These are phyloP conservation scores for Leucoma salicis DNA, from an alignment of 2,888 invertebrate genomes.

Conservation along the genomic window DNA sequence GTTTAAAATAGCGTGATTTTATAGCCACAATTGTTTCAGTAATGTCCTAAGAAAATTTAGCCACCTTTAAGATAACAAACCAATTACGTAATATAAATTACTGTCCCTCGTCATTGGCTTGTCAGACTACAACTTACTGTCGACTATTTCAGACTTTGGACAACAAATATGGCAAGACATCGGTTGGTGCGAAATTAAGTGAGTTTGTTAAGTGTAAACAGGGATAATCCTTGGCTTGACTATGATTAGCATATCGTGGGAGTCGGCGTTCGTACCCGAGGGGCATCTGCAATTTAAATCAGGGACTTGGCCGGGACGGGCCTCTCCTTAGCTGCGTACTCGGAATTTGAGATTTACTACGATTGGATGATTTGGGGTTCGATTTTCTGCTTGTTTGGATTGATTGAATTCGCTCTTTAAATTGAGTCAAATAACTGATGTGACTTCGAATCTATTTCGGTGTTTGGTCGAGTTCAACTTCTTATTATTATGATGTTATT, in stretches of 20 bases:
- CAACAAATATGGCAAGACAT: slow-evolving; percentile 66
- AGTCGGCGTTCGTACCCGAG: slow-evolving; percentile 74
- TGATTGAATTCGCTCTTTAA: slow-evolving; percentile 73
- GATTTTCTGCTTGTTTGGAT: slow-evolving; percentile 78
- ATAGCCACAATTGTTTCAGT: background rate
- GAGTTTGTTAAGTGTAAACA: slow-evolving; percentile 82
- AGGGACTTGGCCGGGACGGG: slow-evolving; percentile 75
- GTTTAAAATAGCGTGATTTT: too few species aligned
- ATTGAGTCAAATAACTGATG: slow-evolving; percentile 55
- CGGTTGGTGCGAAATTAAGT: slow-evolving; percentile 78
- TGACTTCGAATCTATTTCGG: slow-evolving; percentile 29
- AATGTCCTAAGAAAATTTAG: background rate
- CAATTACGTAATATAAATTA: slow-evolving; percentile 18
- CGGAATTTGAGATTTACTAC: slow-evolving; percentile 78
- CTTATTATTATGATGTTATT: slow-evolving; percentile 8
- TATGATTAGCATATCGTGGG: slow-evolving; percentile 82
- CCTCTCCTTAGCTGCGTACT: slow-evolving; percentile 74
- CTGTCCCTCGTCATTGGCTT: slow-evolving; percentile 26
- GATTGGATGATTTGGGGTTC: slow-evolving; percentile 79
- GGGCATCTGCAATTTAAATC: slow-evolving; percentile 81
- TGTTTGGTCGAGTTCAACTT: slow-evolving; percentile 13
- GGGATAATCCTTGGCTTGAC: slow-evolving; percentile 81
- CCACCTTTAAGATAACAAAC: slow-evolving; percentile 5
- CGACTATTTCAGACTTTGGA: slow-evolving; percentile 30
- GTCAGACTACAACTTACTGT: slow-evolving; percentile 30